A percentile compares a stretch with the other conserved stretches of the same genome.
These are phyloP conservation scores for Patella ulyssiponensis DNA, from an alignment of 2,888 invertebrate species.

Conservation along the genomic window DNA sequence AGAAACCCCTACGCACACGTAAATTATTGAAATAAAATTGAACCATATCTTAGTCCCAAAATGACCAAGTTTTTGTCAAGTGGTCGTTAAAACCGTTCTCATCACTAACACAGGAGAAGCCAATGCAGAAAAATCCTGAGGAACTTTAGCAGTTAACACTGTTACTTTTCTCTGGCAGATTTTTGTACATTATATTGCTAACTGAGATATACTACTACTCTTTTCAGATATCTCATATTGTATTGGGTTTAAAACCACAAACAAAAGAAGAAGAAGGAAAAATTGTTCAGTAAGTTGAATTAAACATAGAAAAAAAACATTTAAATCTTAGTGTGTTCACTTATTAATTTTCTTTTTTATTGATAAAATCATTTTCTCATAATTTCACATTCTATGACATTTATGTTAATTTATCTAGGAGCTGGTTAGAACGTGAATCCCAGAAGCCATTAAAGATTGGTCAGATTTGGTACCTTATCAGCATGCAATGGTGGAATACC, in stretches of 20 bases:
- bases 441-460: slow-evolving; percentile 83
- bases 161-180: too few relatives aligned
- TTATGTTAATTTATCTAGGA: slow-evolving; percentile 73
- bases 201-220: slow-evolving; percentile 18
- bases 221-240: slow-evolving; percentile 84
- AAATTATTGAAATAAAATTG: too few relatives aligned
- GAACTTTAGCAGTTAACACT: too few relatives aligned
- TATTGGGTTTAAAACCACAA: slow-evolving; percentile 86
- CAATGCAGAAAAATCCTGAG: too few relatives aligned
- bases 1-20: too few relatives aligned
- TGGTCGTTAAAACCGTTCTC: too few relatives aligned
- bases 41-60: too few relatives aligned
- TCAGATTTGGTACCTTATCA: slow-evolving; percentile 91
- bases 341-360: background rate
- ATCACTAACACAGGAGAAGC: too few relatives aligned
- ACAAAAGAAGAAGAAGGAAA: slow-evolving; percentile 83
- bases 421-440: slow-evolving; percentile 87
- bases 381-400: too few relatives aligned
- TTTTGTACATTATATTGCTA: too few relatives aligned
- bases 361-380: background rate
- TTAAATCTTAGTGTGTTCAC: slow-evolving; percentile 10
- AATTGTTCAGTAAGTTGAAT: slow-evolving; percentile 61
- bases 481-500: slow-evolving; percentile 87
- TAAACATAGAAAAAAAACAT: background rate
- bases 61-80: too few relatives aligned